phyloP scores from a whole-genome alignment of 2,113 vertebrate species.

The Brachypodius melanocephalos region DNA sequence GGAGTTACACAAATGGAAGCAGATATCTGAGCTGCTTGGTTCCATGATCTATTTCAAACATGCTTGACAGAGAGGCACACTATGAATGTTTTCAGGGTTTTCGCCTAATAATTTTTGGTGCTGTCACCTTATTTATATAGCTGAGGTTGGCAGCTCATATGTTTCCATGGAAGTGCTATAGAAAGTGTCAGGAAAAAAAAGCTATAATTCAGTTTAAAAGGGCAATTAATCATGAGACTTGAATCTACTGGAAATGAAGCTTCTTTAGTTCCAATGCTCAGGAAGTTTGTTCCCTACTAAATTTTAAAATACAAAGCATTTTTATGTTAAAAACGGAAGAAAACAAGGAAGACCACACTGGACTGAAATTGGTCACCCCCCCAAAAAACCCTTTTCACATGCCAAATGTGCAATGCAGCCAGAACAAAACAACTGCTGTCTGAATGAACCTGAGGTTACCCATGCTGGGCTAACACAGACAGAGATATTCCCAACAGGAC shows the following conservation, averaged over 20 bases:
- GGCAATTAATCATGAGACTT: not conserved
- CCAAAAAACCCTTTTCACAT: not conserved
- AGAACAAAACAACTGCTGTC: not conserved
- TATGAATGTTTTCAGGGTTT: not conserved
- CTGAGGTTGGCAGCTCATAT: not conserved
- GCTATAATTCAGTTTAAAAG: constrained; percentile 3
- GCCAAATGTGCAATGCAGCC: not conserved
- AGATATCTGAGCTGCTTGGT: not conserved
- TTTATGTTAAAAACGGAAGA: not conserved
- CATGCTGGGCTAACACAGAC: not conserved
- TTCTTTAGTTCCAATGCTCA: not conserved
- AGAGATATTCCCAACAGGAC: not conserved
- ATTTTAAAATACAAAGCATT: not conserved
- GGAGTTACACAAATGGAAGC: not conserved
- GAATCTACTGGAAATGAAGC: not conserved
- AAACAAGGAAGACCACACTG: not conserved
- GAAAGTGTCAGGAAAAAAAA: not conserved
- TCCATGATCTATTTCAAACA: not conserved
- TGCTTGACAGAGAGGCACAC: not conserved
- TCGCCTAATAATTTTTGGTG: not conserved
- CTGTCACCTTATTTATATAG: not conserved
- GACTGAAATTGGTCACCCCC: not conserved
- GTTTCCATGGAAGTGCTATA: not conserved
- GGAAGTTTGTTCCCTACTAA: not conserved
- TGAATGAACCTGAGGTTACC: not conserved